These are phyloP conservation scores for Ophraella communa DNA, from an alignment of 2,888 invertebrate species.

Conservation along the genomic window DNA sequence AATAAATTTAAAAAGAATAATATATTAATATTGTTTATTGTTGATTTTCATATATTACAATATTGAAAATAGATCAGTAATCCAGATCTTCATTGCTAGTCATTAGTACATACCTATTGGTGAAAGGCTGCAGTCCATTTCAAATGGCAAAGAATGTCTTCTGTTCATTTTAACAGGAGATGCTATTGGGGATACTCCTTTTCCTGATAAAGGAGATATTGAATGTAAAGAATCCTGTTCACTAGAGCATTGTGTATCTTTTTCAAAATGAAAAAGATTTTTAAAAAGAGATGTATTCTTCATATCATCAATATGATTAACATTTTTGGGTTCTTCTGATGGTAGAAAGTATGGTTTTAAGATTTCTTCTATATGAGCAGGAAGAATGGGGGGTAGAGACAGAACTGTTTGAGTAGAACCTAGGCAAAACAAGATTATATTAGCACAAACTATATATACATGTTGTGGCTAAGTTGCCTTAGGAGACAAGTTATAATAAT, in stretches of 20 bases:
- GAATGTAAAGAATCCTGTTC: conserved; percentile 15
- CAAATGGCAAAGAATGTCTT: conserved; percentile 30
- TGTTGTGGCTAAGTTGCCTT: no score
- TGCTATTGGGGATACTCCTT: conserved; percentile 46
- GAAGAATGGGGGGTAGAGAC: conserved; percentile 69
- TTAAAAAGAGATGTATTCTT: conserved; percentile 50
- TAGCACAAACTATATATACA: background rate
- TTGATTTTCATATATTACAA: no score
- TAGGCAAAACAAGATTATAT: conserved; percentile 46
- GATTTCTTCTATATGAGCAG: conserved; percentile 67
- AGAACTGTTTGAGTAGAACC: conserved; percentile 72
- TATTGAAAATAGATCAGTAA: no score
- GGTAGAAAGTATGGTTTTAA: conserved; percentile 70
- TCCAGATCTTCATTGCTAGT: no score
- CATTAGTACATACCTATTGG: conserved; percentile 39
- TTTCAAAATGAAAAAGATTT: conserved; percentile 53
- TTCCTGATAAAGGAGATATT: conserved; percentile 23
- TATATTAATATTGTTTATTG: no score
- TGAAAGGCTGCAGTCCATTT: conserved; percentile 49
- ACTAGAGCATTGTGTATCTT: conserved; percentile 24
- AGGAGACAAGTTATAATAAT: no score
- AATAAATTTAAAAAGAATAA: no score
- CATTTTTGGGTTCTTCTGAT: conserved; percentile 55
- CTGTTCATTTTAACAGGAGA: conserved; percentile 46
- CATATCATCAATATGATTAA: conserved; percentile 12